Evolutionary conservation across 1,140 invertebrate species (phyloP).

Genomic region (Heliconius hermathena): DNA sequence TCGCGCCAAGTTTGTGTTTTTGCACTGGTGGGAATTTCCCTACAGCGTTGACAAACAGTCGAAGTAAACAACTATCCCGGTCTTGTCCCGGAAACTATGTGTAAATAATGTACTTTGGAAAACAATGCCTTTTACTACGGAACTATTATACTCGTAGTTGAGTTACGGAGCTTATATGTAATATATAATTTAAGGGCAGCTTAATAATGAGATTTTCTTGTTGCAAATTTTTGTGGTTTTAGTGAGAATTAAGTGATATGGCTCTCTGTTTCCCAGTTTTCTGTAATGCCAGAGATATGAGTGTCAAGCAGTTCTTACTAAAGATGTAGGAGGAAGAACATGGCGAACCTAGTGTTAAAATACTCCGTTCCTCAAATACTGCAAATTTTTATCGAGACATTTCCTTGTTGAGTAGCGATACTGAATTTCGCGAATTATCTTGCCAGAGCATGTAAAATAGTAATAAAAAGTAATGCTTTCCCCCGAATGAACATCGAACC

Average conservation of each 20-base stretch:
- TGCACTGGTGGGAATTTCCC: slow-evolving; percentile 29
- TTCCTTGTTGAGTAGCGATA: too few species aligned
- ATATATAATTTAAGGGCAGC: background rate
- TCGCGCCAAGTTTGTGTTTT: slow-evolving; percentile 22
- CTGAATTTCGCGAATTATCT: too few species aligned
- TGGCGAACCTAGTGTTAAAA: too few species aligned
- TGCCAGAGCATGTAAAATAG: too few species aligned
- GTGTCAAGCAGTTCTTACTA: too few species aligned
- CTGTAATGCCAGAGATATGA: too few species aligned
- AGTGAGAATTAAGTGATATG: background rate
- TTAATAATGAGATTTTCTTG: background rate
- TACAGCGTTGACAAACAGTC: slow-evolving; percentile 27
- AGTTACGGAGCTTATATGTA: background rate
- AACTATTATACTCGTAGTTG: background rate
- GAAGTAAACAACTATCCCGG: slow-evolving; percentile 30
- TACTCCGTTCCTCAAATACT: too few species aligned
- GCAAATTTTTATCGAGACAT: too few species aligned
- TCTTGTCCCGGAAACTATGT: slow-evolving; percentile 32
- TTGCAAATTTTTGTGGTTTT: background rate
- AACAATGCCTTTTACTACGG: slow-evolving; percentile 12
- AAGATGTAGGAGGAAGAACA: too few species aligned
- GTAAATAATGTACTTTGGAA: slow-evolving; percentile 27
- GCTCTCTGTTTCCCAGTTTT: background rate
- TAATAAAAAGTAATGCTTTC: too few species aligned
- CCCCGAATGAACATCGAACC: too few species aligned